Conservation (phyloP, 2,888 invertebrate species). For the Chrysolina haemoptera region DNA sequence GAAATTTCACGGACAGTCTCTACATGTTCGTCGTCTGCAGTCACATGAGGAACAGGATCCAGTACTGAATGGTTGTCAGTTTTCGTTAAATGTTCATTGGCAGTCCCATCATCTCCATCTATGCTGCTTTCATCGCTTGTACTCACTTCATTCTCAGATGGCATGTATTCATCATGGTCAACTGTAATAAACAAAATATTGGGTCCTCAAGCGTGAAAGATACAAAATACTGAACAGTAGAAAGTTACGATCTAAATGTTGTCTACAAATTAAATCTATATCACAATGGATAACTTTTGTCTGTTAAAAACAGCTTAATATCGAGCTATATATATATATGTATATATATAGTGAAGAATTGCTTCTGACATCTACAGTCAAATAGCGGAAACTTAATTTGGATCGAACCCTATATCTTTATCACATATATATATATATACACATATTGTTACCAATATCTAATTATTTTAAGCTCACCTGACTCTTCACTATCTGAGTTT, state of each 20-base stretch:
- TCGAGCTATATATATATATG: no score
- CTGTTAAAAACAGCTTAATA: not conserved
- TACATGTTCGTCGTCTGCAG: not conserved
- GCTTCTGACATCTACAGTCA: no score
- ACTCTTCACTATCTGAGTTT: not conserved
- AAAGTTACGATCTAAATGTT: not conserved
- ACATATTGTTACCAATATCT: not conserved
- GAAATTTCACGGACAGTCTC: not conserved
- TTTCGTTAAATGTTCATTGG: not conserved
- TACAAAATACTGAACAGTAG: no score
- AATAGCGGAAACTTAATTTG: not conserved
- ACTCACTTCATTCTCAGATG: not conserved
- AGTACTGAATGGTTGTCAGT: not conserved
- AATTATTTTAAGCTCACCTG: not conserved
- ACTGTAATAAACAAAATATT: not conserved
- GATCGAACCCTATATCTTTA: not conserved
- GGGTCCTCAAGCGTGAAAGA: not conserved
- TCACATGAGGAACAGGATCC: not conserved
- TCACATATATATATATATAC: not conserved
- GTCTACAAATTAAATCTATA: not conserved
- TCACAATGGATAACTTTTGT: not conserved
- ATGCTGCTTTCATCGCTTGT: conserved; percentile 1
- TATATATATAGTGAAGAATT: no score
- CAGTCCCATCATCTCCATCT: not conserved
- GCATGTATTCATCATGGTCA: not conserved